These are phyloP conservation scores for Bombus superbus DNA, from an alignment of 1,140 invertebrate species.

Conservation along the genomic window DNA sequence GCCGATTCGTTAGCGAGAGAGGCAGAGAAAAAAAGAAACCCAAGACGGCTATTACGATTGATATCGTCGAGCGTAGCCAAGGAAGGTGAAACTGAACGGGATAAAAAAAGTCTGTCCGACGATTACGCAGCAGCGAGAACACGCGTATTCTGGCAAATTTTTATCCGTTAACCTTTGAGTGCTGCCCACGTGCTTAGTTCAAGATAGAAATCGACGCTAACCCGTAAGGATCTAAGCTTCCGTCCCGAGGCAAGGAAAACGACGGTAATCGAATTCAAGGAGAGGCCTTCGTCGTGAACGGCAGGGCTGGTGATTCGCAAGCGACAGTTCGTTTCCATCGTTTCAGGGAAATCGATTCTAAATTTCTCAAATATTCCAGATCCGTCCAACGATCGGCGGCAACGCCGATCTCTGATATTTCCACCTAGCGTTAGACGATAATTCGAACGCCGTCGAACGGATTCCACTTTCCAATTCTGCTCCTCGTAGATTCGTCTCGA, in stretches of 20 bases:
- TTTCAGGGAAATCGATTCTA: not conserved
- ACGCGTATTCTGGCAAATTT: conserved; percentile 15
- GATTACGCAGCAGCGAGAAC: conserved; percentile 19
- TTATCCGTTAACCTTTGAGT: conserved; percentile 54
- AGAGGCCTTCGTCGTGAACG: conserved; percentile 38
- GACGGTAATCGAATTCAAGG: conserved; percentile 32
- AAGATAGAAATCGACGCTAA: not conserved
- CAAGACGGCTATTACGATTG: not conserved
- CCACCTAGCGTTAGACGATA: not conserved
- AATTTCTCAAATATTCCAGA: no score
- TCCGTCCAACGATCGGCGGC: not conserved
- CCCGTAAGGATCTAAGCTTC: not conserved
- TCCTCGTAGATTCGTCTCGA: not conserved
- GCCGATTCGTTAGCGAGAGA: not conserved
- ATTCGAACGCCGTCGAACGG: not conserved
- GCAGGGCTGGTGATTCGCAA: not conserved
- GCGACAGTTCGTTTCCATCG: no score
- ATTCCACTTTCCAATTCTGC: conserved; percentile 16
- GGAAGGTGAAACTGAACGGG: conserved; percentile 14
- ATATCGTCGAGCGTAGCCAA: not conserved
- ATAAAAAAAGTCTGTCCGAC: not conserved
- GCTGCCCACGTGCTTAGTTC: not conserved
- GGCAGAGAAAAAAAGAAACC: not conserved
- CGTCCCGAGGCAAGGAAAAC: conserved; percentile 38
- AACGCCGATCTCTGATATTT: not conserved